These are phyloP conservation scores for Slavum lentiscoides DNA, from an alignment of 2,888 invertebrate genomes.

Conservation along the genomic window DNA sequence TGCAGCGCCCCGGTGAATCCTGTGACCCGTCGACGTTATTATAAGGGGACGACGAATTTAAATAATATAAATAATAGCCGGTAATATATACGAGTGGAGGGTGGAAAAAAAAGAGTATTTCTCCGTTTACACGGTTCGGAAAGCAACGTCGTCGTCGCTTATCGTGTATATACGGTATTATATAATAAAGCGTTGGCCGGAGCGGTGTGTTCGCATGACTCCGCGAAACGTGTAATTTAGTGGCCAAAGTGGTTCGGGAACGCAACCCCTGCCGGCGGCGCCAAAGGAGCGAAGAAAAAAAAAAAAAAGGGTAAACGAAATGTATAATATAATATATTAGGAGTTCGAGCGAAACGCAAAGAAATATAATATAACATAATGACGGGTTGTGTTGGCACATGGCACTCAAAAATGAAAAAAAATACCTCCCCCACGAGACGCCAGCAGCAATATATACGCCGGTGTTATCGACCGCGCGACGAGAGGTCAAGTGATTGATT, in stretches of 20 bases:
- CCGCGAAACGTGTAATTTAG: constrained; percentile 51
- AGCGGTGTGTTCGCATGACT: constrained; percentile 44
- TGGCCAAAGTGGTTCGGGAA: constrained; percentile 27
- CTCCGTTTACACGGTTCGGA: no score
- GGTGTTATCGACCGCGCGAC: constrained; percentile 33
- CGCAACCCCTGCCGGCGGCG: not conserved
- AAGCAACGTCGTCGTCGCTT: no score
- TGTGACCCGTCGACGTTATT: no score
- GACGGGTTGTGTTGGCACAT: constrained; percentile 27
- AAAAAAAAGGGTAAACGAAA: not conserved
- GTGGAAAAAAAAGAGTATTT: constrained; percentile 5
- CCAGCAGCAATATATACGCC: not conserved
- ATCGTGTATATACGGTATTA: no score
- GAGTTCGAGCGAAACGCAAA: constrained; percentile 10
- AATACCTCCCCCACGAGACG: not conserved
- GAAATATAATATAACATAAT: constrained; percentile 40
- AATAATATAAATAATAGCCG: not conserved
- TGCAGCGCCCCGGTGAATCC: no score
- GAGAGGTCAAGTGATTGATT: constrained; percentile 53
- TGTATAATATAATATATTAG: no score
- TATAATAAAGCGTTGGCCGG: constrained; percentile 14
- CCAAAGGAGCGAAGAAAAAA: not conserved
- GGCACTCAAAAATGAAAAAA: not conserved
- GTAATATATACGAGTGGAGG: not conserved
- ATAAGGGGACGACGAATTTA: no score